These are phyloP conservation scores for Tamandua tetradactyla DNA, from an alignment of 2,797 vertebrate genomes.

Conservation along the genomic window DNA sequence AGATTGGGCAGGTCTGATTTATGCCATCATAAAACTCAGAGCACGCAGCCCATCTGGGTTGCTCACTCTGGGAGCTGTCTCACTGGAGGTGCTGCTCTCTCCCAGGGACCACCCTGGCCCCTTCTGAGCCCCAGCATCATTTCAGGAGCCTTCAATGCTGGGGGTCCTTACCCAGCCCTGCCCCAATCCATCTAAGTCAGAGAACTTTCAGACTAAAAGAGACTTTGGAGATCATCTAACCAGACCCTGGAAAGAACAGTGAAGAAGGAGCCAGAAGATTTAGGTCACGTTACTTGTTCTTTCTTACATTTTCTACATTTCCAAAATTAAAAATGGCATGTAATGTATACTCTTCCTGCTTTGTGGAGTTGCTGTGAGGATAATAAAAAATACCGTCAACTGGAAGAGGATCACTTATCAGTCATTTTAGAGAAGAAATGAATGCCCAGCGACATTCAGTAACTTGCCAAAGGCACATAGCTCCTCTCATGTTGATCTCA, in stretches of 20 bases:
- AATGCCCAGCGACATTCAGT: not conserved
- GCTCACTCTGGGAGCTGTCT: not conserved
- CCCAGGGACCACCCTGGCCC: not conserved
- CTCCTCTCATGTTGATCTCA: not conserved
- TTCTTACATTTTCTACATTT: not conserved
- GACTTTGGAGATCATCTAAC: not conserved
- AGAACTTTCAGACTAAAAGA: not conserved
- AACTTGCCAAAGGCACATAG: not conserved
- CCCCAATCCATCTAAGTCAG: not conserved
- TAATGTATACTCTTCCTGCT: not conserved
- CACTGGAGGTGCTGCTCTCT: not conserved
- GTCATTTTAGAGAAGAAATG: constrained; percentile 29
- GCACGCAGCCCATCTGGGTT: constrained; percentile 43
- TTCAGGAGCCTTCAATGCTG: not conserved
- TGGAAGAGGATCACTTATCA: not conserved
- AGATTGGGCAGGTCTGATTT: constrained; percentile 83
- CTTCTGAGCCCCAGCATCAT: not conserved
- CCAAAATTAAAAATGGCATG: not conserved
- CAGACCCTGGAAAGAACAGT: not conserved
- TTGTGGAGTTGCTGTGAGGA: not conserved
- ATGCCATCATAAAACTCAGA: constrained; percentile 77
- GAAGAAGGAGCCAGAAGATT: not conserved
- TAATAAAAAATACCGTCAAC: not conserved
- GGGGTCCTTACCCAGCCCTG: not conserved
- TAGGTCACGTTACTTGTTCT: not conserved